Percentiles rank a stretch among this genome's conserved stretches.
Conservation (phyloP, 2,888 invertebrate genomes). For the Agrotis ipsilon region DNA sequence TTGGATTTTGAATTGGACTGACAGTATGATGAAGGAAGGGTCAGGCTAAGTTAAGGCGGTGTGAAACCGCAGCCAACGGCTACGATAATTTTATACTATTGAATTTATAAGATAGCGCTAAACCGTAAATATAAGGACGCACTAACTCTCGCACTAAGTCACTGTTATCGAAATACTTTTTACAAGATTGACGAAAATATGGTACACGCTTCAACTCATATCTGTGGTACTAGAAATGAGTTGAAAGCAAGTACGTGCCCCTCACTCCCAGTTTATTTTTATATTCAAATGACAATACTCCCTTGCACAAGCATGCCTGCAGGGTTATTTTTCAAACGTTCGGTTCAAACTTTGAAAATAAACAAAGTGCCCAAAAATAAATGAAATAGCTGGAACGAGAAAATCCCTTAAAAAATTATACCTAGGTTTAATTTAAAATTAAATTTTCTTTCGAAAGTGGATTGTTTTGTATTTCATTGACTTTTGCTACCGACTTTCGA, state of each 20-base stretch:
- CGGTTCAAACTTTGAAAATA: not conserved
- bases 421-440: too few species aligned
- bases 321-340: conserved; percentile 20
- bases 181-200: not conserved
- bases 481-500: too few species aligned
- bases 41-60: conserved; percentile 54
- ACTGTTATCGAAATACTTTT: not conserved
- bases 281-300: not conserved
- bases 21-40: conserved; percentile 76
- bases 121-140: conserved; percentile 21
- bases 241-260: too few species aligned
- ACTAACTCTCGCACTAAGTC: too few species aligned
- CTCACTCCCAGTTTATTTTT: too few species aligned
- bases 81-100: conserved; percentile 42
- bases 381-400: too few species aligned
- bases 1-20: conserved; percentile 77
- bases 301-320: not conserved
- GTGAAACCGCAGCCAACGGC: conserved; percentile 44
- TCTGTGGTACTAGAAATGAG: too few species aligned
- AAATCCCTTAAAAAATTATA: too few species aligned
- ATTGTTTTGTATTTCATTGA: not conserved
- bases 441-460: too few species aligned
- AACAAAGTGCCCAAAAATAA: not conserved
- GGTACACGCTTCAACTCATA: too few species aligned
- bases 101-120: conserved; percentile 37